Conservation (phyloP, 1,140 invertebrate species). For the Druon quercuslanigerum region DNA sequence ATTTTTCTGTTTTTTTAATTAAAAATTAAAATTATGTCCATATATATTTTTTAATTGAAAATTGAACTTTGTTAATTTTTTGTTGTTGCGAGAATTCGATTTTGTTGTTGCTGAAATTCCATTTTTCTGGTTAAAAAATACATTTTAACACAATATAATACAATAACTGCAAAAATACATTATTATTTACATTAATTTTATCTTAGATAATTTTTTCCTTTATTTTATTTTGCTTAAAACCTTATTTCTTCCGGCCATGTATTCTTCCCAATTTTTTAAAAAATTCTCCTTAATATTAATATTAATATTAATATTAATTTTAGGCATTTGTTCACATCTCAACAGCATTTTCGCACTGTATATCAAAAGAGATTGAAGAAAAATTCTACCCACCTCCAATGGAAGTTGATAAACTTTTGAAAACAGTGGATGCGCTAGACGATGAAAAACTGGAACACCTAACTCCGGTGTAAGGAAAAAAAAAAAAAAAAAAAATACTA, state of each 20-base stretch:
- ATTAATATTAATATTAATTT: conserved; percentile 35
- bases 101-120: background rate
- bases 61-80: background rate
- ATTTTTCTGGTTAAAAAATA: too few species aligned
- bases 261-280: too few species aligned
- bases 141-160: too few species aligned
- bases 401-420: conserved; percentile 71
- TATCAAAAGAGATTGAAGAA: conserved; percentile 78
- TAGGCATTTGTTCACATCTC: conserved; percentile 76
- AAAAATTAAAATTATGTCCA: background rate
- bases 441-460: conserved; percentile 66
- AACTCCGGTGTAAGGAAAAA: conserved; percentile 68
- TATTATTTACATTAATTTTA: background rate
- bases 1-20: too few species aligned
- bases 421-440: conserved; percentile 67
- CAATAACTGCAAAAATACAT: background rate
- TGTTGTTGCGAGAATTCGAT: background rate
- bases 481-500: conserved; percentile 19
- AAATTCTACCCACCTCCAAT: conserved; percentile 75
- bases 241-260: too few species aligned
- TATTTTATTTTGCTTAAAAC: background rate
- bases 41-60: too few species aligned
- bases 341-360: conserved; percentile 83
- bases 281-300: too few species aligned
- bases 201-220: too few species aligned